These are phyloP conservation scores for Strix aluco DNA, from an alignment of 2,113 vertebrate genomes.

Conservation along the genomic window DNA sequence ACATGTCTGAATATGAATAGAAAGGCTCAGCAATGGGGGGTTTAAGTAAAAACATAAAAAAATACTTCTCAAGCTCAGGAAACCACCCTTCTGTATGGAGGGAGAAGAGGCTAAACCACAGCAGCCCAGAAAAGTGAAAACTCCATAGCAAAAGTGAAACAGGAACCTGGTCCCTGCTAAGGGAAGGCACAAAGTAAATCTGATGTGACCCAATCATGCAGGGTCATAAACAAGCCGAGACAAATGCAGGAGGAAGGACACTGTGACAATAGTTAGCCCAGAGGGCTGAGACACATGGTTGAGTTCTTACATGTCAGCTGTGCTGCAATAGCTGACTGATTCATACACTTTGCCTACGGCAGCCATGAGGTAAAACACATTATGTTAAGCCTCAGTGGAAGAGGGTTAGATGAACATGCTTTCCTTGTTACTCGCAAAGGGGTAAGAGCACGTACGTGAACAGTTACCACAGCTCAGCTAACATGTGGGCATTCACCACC, in stretches of 20 bases:
- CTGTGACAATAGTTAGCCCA: slow-evolving; percentile 21
- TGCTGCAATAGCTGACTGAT: slow-evolving; percentile 44
- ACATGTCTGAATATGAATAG: background rate
- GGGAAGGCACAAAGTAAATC: background rate
- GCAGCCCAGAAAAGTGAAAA: background rate
- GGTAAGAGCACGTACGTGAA: background rate
- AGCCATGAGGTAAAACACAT: slow-evolving; percentile 4
- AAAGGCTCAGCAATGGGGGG: background rate
- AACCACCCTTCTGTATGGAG: background rate
- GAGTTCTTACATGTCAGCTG: slow-evolving; percentile 33
- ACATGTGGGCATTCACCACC: accelerated
- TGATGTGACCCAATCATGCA: background rate
- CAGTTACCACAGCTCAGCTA: background rate
- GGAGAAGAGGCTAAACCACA: background rate
- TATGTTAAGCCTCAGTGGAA: background rate
- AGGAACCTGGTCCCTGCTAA: background rate
- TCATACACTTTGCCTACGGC: background rate
- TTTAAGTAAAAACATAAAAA: background rate
- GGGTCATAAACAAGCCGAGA: background rate
- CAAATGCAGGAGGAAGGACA: slow-evolving; percentile 42
- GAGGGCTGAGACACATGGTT: slow-evolving; percentile 43
- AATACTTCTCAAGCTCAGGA: background rate
- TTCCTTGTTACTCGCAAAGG: background rate
- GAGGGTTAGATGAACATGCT: background rate
- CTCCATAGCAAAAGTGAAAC: background rate